Percentiles rank a stretch among this genome's conserved stretches.
Evolutionary conservation across 2,113 vertebrate genomes (phyloP).

Genomic region (Phalacrocorax brasilianus): DNA sequence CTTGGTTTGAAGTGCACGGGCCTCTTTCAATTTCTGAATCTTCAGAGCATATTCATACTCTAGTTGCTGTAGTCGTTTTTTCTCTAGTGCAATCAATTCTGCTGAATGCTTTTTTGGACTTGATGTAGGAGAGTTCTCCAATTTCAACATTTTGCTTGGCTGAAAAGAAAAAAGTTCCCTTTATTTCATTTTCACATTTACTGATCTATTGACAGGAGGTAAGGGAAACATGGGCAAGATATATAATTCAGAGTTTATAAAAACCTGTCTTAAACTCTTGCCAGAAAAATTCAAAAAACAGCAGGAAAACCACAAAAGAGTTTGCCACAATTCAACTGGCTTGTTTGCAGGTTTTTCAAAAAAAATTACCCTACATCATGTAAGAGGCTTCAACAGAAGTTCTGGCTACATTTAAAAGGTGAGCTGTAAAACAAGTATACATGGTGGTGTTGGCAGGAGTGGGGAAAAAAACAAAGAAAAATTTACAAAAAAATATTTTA

Average conservation of each 20-base stretch:
- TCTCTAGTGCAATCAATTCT: slow-evolving; percentile 90
- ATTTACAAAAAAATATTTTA: not conserved
- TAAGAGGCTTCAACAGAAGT: not conserved
- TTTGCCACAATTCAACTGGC: not conserved
- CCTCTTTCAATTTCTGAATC: slow-evolving; percentile 94
- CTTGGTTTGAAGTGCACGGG: slow-evolving; percentile 82
- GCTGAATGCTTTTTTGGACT: slow-evolving; percentile 86
- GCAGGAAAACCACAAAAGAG: not conserved
- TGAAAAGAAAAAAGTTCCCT: slow-evolving; percentile 42
- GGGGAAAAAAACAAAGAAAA: not conserved
- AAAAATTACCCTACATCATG: not conserved
- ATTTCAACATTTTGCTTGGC: slow-evolving; percentile 83
- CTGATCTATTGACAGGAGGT: not conserved
- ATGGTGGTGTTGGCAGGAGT: rapidly evolving
- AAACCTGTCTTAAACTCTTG: not conserved
- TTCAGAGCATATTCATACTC: slow-evolving; percentile 96
- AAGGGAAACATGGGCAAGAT: not conserved
- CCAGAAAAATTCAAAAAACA: not conserved
- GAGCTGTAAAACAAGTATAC: not conserved
- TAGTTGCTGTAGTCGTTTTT: slow-evolving; percentile 90
- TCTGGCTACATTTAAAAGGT: not conserved
- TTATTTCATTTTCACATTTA: slow-evolving; percentile 16
- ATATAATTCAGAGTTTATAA: not conserved
- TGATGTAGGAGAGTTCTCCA: slow-evolving; percentile 73
- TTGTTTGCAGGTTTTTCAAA: not conserved